phyloP scores from a whole-genome alignment of 2,797 vertebrate species.

The Chiloscyllium punctatum region DNA sequence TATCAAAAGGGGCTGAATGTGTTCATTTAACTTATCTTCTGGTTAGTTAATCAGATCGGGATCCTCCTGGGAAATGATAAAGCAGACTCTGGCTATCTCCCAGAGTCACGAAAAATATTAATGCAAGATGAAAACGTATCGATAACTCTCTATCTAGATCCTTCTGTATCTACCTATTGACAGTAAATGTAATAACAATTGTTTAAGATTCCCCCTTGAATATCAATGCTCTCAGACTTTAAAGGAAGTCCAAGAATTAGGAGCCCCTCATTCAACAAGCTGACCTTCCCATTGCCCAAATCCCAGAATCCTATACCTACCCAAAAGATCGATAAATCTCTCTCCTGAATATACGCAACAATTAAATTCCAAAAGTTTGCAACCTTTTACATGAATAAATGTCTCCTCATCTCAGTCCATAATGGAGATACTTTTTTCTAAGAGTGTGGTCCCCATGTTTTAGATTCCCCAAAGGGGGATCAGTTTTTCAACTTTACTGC shows the following conservation, averaged over 20 bases:
- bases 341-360: background rate
- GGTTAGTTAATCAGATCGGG: background rate
- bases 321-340: background rate
- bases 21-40: background rate
- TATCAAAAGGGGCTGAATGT: background rate
- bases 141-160: background rate
- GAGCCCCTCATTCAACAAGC: background rate
- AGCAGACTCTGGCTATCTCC: background rate
- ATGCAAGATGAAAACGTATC: background rate
- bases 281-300: background rate
- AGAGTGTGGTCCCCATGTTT: background rate
- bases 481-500: background rate
- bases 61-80: background rate
- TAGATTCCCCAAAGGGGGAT: background rate
- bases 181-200: background rate
- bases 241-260: background rate
- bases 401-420: background rate
- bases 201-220: background rate
- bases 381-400: background rate
- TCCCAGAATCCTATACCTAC: background rate
- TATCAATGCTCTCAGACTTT: background rate
- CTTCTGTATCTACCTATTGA: background rate
- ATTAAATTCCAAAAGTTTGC: background rate
- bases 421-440: too few species aligned
- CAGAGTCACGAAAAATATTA: background rate